These are phyloP conservation scores for Dinothrombium tinctorium DNA, from an alignment of 1,140 invertebrate species.

Conservation along the genomic window DNA sequence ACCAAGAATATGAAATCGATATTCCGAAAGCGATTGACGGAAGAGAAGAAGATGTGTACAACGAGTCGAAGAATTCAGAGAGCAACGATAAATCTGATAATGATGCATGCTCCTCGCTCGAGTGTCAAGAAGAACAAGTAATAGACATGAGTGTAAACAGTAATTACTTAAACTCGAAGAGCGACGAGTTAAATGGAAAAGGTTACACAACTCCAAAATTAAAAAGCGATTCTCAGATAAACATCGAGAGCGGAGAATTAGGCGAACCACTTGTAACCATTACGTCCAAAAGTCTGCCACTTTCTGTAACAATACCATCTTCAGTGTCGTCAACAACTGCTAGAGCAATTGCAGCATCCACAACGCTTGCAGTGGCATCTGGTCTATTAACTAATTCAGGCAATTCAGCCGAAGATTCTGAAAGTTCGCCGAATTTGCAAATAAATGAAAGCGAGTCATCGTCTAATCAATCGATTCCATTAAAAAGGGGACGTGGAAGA, in stretches of 20 bases:
- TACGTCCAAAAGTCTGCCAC: too few species aligned
- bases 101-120: neutral
- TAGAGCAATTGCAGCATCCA: slow-evolving; percentile 10
- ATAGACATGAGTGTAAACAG: neutral
- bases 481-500: slow-evolving; percentile 9
- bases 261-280: too few species aligned
- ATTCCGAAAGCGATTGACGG: neutral
- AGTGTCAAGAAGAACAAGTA: neutral
- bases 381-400: slow-evolving; percentile 2
- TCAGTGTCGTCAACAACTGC: slow-evolving; percentile 7
- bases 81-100: neutral
- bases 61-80: neutral
- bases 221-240: too few species aligned
- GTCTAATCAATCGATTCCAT: neutral
- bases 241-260: too few species aligned
- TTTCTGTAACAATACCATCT: neutral
- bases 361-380: slow-evolving; percentile 1
- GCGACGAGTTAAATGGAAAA: too few species aligned
- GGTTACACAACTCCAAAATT: too few species aligned
- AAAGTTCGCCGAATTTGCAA: neutral
- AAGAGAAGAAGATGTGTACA: neutral
- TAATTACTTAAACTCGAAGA: too few species aligned
- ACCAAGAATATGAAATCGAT: neutral
- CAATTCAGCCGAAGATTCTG: neutral
- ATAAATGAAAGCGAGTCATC: neutral